Evolutionary conservation across 2,888 invertebrate species (phyloP), one percentile per base, ranked within the genome.

Genomic region (Tiliacea aurago): DNA sequence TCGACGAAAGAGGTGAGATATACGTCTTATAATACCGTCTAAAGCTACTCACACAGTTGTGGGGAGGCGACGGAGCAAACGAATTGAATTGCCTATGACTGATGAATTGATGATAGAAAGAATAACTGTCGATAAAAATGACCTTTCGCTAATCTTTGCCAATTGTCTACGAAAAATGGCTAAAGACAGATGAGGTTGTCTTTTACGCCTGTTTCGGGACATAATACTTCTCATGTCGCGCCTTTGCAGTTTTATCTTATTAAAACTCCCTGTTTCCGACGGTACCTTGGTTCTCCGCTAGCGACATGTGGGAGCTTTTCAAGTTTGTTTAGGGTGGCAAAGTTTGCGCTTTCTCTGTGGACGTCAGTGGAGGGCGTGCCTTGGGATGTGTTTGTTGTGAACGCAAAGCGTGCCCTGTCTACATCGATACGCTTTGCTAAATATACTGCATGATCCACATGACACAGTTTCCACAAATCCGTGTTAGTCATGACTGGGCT

Each of bases 281-380:
- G 15, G 15, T 47, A 56, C 51, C 51, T 63, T 79, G 23, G 18
- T 56, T 56, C 41, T 59, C 15, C 49, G 74, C 45, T n/a, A 58
- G 43, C 49, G 13, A 51, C 18, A 28, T 28, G 70, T 55, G 75
- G 33, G 43, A 56, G 58, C 33, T 33, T 76, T 51, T 41, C 18
- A 64, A 71, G 83, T 79, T 78, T 71, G 53, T 83, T 71, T 78
- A 49, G 72, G 83, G 66, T 37, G 82, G 59, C 43, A 49, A 79
- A 79, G 49, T 78, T 80, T 55, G 63, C 66, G 72, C 51, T 78
- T 78, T 66, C 70, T 47, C 62, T 55, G 62, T 71, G 43, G 43
- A 55, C 56, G 56, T 83, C 47, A 66, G 45, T 33, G 20, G 49
- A 49, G 53, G 66, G 66, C 55, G 72, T 71, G 70, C 20, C 62